Evolutionary conservation across 1,140 invertebrate genomes (phyloP).

Genomic region (Orius insidiosus): DNA sequence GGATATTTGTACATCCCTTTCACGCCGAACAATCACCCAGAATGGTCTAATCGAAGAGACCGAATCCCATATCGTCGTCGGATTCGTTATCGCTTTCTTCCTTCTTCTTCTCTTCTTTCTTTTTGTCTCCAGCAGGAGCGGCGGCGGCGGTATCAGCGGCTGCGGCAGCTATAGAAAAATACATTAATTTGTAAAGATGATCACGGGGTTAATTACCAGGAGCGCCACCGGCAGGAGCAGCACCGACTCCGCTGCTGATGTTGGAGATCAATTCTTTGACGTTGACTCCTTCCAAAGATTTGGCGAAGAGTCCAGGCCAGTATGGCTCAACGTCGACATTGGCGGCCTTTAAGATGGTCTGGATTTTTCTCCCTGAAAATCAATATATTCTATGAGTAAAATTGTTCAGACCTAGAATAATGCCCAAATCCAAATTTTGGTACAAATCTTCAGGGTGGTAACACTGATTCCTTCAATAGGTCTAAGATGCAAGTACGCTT

Average conservation of each 20-base stretch:
- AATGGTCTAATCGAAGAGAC: slow-evolving; percentile 22
- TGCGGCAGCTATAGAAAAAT: slow-evolving; percentile 28
- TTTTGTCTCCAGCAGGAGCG: slow-evolving; percentile 46
- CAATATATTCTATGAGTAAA: too few relatives aligned
- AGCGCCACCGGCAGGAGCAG: slow-evolving; percentile 48
- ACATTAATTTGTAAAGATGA: slow-evolving; percentile 3
- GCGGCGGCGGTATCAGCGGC: slow-evolving; percentile 46
- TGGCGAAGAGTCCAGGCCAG: slow-evolving; percentile 96
- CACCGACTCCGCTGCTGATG: slow-evolving; percentile 80
- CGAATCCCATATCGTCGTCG: slow-evolving; percentile 93
- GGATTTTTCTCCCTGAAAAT: slow-evolving; percentile 82
- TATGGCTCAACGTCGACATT: slow-evolving; percentile 93
- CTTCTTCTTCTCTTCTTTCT: slow-evolving; percentile 70
- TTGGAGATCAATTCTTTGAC: slow-evolving; percentile 89
- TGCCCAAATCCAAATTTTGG: too few relatives aligned
- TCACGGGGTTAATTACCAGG: slow-evolving; percentile 26
- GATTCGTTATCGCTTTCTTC: slow-evolving; percentile 64
- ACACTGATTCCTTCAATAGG: too few relatives aligned
- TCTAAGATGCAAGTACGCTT: too few relatives aligned
- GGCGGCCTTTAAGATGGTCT: slow-evolving; percentile 91
- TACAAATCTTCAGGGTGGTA: too few relatives aligned
- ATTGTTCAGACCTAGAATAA: too few relatives aligned
- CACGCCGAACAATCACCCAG: too few relatives aligned
- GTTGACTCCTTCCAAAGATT: slow-evolving; percentile 87
- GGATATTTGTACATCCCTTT: background rate